phyloP scores from a whole-genome alignment of 2,797 vertebrate species.

The Tapera naevia region DNA sequence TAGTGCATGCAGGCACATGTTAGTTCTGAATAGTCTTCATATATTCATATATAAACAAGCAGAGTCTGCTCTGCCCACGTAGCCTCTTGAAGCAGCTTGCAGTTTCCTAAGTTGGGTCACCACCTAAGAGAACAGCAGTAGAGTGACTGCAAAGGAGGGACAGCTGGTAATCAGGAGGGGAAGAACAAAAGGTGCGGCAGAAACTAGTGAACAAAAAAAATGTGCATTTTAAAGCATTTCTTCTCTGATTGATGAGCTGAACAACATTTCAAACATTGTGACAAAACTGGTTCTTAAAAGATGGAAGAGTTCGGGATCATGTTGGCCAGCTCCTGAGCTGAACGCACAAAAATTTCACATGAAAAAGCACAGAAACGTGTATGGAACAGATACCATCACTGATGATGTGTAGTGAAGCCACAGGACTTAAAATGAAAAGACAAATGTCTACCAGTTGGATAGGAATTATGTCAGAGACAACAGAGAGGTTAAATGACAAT shows the following conservation, averaged over 20 bases:
- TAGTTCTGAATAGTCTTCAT: background rate
- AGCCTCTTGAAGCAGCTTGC: background rate
- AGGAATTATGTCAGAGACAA: background rate
- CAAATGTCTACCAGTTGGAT: background rate
- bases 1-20: rapidly evolving
- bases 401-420: background rate
- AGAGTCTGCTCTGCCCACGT: background rate
- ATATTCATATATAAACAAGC: background rate
- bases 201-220: background rate
- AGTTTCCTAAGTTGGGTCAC: background rate
- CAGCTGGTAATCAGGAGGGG: background rate
- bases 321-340: background rate
- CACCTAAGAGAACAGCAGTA: background rate
- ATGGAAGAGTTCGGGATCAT: background rate
- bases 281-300: background rate
- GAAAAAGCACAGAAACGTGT: background rate
- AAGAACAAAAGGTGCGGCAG: background rate
- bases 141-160: background rate
- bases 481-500: background rate
- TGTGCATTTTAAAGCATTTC: background rate
- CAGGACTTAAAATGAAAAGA: background rate
- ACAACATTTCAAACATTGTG: background rate
- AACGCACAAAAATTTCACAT: background rate
- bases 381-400: background rate
- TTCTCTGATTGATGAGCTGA: background rate